Percentiles rank a stretch among this genome's conserved stretches.
Conservation (phyloP, 2,888 invertebrate genomes). For the Frankliniella intonsa region DNA sequence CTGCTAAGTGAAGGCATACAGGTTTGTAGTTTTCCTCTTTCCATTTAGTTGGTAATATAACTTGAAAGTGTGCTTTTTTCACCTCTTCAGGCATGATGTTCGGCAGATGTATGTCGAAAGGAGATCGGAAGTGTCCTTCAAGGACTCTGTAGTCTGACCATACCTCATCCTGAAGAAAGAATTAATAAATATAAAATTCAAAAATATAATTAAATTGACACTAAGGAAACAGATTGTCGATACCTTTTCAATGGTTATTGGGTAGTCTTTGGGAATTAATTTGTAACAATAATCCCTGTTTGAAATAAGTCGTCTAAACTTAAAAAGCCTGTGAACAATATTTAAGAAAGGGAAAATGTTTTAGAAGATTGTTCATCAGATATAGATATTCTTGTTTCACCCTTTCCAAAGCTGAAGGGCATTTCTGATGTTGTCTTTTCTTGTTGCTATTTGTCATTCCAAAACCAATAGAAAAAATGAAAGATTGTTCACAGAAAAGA, state of each 20-base stretch:
- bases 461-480: background rate
- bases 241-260: conserved; percentile 82
- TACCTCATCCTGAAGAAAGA: conserved; percentile 60
- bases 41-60: conserved; percentile 79
- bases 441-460: no score
- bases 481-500: background rate
- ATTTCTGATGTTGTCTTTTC: no score
- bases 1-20: conserved; percentile 90
- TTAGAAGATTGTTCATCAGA: no score
- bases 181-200: conserved; percentile 17
- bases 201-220: conserved; percentile 28
- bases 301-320: conserved; percentile 53
- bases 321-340: background rate
- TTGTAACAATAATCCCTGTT: conserved; percentile 76
- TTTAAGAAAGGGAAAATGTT: no score
- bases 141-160: conserved; percentile 67
- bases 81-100: conserved; percentile 81
- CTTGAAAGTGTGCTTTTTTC: conserved; percentile 78
- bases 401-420: no score
- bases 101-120: conserved; percentile 75
- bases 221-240: conserved; percentile 23
- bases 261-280: conserved; percentile 75
- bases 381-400: no score
- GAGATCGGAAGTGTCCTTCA: conserved; percentile 84
- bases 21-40: conserved; percentile 63